Conservation (phyloP, 2,113 vertebrate species). For the Lepidothrix coronata region DNA sequence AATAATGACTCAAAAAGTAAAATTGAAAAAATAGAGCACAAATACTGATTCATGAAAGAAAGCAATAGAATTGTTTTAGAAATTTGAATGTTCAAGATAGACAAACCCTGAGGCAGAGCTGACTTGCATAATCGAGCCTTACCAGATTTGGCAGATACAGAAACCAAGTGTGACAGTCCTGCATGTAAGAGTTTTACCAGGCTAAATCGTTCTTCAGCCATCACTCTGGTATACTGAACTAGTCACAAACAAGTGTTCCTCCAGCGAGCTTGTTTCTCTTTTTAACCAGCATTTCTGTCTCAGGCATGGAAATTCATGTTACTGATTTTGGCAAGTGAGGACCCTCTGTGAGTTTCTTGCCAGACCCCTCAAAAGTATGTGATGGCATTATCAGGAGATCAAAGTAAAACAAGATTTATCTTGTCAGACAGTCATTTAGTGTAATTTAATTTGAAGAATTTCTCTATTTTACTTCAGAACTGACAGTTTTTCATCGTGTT, state of each 20-base stretch:
- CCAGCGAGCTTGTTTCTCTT: not conserved
- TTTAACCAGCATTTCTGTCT: not conserved
- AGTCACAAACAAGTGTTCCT: slow-evolving; percentile 24
- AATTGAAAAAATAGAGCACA: not conserved
- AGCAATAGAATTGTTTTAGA: slow-evolving; percentile 39
- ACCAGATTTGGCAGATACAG: not conserved
- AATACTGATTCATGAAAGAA: slow-evolving; percentile 9
- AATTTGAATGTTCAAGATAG: slow-evolving; percentile 17
- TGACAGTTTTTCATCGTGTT: not conserved
- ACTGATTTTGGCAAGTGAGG: slow-evolving; percentile 30
- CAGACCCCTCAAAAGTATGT: not conserved
- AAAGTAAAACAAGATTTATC: slow-evolving; percentile 21
- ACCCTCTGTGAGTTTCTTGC: not conserved
- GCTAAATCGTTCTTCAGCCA: not conserved
- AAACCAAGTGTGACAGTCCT: slow-evolving; percentile 17
- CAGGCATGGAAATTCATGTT: not conserved
- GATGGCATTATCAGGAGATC: slow-evolving; percentile 5
- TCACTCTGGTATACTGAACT: not conserved
- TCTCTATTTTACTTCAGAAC: not conserved
- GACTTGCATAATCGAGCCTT: not conserved
- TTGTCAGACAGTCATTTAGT: not conserved
- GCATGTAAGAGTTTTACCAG: not conserved
- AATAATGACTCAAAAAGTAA: not conserved
- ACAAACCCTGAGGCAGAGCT: slow-evolving; percentile 28
- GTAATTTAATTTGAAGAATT: slow-evolving; percentile 12